phyloP scores from a whole-genome alignment of 2,797 vertebrate genomes.

The Netta rufina region DNA sequence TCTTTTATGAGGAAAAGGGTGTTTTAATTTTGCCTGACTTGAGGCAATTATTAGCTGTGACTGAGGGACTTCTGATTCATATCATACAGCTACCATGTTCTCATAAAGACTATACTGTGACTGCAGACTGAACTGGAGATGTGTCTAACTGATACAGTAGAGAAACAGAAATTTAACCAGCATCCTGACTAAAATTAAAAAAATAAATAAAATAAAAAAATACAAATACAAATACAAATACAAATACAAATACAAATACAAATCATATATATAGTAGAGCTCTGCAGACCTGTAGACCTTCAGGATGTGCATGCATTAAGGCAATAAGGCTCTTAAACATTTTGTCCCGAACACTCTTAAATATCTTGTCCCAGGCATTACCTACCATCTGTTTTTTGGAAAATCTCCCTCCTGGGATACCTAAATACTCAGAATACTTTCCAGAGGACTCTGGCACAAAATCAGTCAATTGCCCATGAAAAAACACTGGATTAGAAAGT shows the following conservation, averaged over 20 bases:
- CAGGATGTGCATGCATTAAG: neutral
- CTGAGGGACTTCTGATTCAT: neutral
- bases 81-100: neutral
- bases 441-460: neutral
- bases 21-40: neutral
- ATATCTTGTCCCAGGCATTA: too few relatives aligned
- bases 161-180: neutral
- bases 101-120: neutral
- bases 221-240: too few relatives aligned
- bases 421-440: neutral
- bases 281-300: neutral
- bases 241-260: too few relatives aligned
- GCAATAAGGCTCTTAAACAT: neutral
- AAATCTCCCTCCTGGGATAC: neutral
- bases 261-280: fast-evolving
- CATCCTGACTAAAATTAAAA: neutral
- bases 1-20: neutral
- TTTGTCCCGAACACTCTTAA: fast-evolving
- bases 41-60: neutral
- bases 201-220: neutral
- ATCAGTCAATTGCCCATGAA: neutral
- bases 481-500: neutral
- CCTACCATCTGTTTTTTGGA: fast-evolving
- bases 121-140: neutral
- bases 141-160: fast-evolving